A percentile compares a stretch with the other conserved stretches of the same genome.
Evolutionary conservation across 2,797 vertebrate species (phyloP).

Genomic region (Malurus leucopterus): DNA sequence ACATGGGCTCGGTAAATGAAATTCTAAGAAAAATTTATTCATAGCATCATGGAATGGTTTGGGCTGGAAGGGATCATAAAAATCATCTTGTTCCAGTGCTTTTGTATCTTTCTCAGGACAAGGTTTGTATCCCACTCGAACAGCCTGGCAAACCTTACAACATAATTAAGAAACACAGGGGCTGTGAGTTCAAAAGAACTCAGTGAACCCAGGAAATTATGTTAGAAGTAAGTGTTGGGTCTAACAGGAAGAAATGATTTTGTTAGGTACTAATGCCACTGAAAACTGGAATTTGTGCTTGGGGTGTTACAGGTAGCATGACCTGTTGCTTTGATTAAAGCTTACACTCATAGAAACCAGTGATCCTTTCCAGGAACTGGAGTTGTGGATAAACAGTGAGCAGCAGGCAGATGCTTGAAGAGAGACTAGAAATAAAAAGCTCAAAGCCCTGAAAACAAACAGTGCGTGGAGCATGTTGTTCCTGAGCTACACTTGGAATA

Average conservation of each 20-base stretch:
- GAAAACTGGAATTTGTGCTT: neutral
- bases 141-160: neutral
- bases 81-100: neutral
- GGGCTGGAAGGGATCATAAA: neutral
- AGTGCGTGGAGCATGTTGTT: neutral
- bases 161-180: neutral
- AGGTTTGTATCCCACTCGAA: neutral
- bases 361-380: neutral
- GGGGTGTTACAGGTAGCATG: neutral
- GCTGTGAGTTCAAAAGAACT: neutral
- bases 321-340: neutral
- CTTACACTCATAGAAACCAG: neutral
- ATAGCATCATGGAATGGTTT: neutral
- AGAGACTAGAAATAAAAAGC: neutral
- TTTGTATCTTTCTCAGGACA: neutral
- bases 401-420: neutral
- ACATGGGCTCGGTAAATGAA: neutral
- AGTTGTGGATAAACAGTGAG: neutral
- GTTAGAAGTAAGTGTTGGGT: rapidly evolving
- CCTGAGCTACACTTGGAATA: neutral
- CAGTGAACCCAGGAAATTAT: neutral
- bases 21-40: neutral
- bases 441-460: neutral
- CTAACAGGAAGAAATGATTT: neutral
- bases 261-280: neutral